Evolutionary conservation across 2,888 invertebrate genomes (phyloP), one percentile per base, ranked within the genome.

Genomic region (Conops quadrifasciatus): DNA sequence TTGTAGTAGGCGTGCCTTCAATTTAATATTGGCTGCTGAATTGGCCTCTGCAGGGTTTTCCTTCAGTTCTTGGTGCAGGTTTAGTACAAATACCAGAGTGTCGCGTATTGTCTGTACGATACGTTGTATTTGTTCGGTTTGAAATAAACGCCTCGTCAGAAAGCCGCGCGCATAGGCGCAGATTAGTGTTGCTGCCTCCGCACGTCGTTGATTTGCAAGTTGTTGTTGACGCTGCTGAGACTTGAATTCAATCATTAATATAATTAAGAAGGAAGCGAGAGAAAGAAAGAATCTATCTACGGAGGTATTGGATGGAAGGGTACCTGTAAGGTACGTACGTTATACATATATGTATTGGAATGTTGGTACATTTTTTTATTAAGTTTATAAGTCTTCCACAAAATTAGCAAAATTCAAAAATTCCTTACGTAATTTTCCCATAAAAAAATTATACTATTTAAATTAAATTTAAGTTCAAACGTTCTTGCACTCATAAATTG

Each of bases 111-210:
- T 85, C 71, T 83, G 82, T 0, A 85, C 93, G 21, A 94, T 88
- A 71, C 88, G 88, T 84, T 93, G 92, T 16, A 96, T 93, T 78
- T 92, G 91, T 78, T 93, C 93, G 0, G 96, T 94, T 78, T 88
- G 89, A 87, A 96, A 89, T 67, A 97, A 88, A 58, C 95, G 89
- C 64, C 97, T 90, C 26, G 93, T 92, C 69, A 97, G 87, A 84
- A 90, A 96, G 0, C 97, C 96, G 78, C 90, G 91, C 28, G 88
- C 89, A 77, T 87, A 87, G 11, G 93, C 92, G 76, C 90, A 90
- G 72, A 94, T 91, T 75, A 87, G 86, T 28, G 89, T 89, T 19
- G 91, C 93, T 3, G 94, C 93, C 77, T 72, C 70, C 4, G 63
- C 45, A 13, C 73, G 76, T 1, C 70, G 71, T n/a, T 68, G 51